Percentiles rank a stretch among this genome's conserved stretches.
Conservation (phyloP, 2,888 invertebrate species). For the Lithophane socia region DNA sequence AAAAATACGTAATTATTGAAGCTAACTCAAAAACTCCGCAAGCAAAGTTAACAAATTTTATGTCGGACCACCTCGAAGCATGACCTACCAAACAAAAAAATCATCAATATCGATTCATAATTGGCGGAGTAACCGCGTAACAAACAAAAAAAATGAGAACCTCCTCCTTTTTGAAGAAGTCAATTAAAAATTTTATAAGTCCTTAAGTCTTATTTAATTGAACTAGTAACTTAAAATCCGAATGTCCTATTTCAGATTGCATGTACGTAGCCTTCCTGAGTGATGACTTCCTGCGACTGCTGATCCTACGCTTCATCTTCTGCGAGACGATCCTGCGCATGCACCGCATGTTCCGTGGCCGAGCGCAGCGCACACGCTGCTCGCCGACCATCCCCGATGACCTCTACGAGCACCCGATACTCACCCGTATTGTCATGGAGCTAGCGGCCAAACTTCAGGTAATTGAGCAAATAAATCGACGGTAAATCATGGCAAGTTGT, state of each 20-base stretch:
- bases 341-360: constrained; percentile 96
- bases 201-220: background rate
- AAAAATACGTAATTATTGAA: too few species aligned
- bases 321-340: constrained; percentile 97
- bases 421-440: constrained; percentile 95
- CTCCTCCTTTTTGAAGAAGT: too few species aligned
- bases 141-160: too few species aligned
- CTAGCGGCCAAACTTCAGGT: constrained; percentile 96
- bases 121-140: too few species aligned
- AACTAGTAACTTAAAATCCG: background rate
- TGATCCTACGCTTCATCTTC: constrained; percentile 97
- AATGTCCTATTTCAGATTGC: constrained; percentile 65
- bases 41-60: too few species aligned
- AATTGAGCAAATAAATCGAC: constrained; percentile 59
- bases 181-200: too few species aligned
- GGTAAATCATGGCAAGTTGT: background rate
- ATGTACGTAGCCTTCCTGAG: constrained; percentile 96
- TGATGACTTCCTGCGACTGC: constrained; percentile 97
- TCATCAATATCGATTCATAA: too few species aligned
- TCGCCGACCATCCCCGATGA: constrained; percentile 97
- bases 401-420: constrained; percentile 95
- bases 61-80: too few species aligned
- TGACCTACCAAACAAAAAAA: too few species aligned
- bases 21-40: too few species aligned
- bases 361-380: constrained; percentile 96